phyloP scores from a whole-genome alignment of 2,888 invertebrate genomes.

The Tenodera sinensis region DNA sequence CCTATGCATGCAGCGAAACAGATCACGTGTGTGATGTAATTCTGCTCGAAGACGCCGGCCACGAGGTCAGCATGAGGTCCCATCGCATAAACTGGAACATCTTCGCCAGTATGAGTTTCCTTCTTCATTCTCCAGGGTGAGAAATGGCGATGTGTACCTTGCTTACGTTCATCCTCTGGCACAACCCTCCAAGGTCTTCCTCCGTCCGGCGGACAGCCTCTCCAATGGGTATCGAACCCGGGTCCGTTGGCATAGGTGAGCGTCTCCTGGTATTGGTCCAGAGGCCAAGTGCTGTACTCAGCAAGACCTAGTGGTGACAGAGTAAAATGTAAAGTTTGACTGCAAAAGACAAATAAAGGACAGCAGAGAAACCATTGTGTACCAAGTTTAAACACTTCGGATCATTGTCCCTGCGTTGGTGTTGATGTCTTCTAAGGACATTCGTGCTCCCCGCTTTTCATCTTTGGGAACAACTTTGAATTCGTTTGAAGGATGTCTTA shows the following conservation, averaged over 20 bases:
- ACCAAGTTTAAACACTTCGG: too few species aligned
- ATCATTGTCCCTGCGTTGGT: too few species aligned
- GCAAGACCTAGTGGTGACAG: background rate
- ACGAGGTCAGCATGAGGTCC: constrained; percentile 48
- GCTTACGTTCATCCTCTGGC: background rate
- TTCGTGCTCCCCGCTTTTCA: too few species aligned
- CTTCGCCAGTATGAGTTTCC: constrained; percentile 24
- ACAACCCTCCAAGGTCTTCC: background rate
- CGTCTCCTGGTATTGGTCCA: background rate
- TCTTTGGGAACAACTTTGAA: too few species aligned
- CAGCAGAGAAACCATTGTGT: too few species aligned
- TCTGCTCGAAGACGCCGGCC: constrained; percentile 48
- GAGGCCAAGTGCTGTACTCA: background rate
- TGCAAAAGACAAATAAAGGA: too few species aligned
- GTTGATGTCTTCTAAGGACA: too few species aligned
- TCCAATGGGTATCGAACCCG: constrained; percentile 50
- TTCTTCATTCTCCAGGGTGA: background rate
- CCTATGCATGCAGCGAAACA: constrained; percentile 45
- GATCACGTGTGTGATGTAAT: constrained; percentile 47
- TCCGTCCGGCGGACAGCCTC: background rate
- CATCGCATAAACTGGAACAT: constrained; percentile 22
- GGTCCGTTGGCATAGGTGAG: constrained; percentile 51
- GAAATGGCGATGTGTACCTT: background rate
- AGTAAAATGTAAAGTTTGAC: background rate
- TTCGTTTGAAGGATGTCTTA: too few species aligned